Conservation (phyloP, 2,888 invertebrate species). For the Cheilosia scutellata region DNA sequence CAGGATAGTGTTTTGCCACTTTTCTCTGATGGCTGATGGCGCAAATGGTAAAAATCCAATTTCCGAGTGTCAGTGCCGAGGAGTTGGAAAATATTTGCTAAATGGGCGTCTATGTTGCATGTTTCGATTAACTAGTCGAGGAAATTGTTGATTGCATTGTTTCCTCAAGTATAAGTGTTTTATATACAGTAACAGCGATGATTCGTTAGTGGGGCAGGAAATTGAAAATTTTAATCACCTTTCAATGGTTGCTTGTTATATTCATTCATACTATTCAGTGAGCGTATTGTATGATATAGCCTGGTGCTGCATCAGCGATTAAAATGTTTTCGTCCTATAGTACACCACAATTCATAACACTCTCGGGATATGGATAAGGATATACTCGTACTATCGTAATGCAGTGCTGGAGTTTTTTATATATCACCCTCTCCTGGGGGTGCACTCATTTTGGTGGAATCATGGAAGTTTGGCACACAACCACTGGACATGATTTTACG, state of each 20-base stretch:
- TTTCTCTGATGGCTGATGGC: slow-evolving; percentile 31
- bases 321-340: slow-evolving; percentile 20
- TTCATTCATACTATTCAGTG: background rate
- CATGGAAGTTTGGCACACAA: slow-evolving; percentile 63
- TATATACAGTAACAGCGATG: slow-evolving; percentile 7
- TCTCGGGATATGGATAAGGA: background rate
- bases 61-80: slow-evolving; percentile 67
- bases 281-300: background rate
- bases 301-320: slow-evolving; percentile 2
- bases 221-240: slow-evolving; percentile 59
- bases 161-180: slow-evolving; percentile 48
- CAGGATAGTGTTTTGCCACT: slow-evolving; percentile 50
- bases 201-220: slow-evolving; percentile 38
- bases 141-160: slow-evolving; percentile 72
- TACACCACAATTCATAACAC: slow-evolving; percentile 19
- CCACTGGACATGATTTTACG: slow-evolving; percentile 66
- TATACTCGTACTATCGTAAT: background rate
- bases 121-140: slow-evolving; percentile 66
- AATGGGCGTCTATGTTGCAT: slow-evolving; percentile 64
- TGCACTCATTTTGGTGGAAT: slow-evolving; percentile 31
- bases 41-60: slow-evolving; percentile 67
- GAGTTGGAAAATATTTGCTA: slow-evolving; percentile 69
- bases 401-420: slow-evolving; percentile 34
- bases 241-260: background rate
- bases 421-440: slow-evolving; percentile 42